phyloP scores from a whole-genome alignment of 1,140 invertebrate species.

The Tetraneura akinire region DNA sequence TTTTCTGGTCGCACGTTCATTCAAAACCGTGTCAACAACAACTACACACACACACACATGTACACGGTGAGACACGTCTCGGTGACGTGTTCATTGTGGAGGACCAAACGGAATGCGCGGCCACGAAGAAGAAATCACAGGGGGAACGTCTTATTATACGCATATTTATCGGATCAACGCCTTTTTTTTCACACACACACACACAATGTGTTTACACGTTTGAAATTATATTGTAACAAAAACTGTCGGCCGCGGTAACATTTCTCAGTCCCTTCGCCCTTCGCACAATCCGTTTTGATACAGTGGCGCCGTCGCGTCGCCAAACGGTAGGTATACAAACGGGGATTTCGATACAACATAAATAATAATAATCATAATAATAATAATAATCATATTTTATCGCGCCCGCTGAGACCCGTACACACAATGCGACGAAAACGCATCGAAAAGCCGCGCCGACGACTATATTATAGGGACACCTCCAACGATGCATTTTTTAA shows the following conservation, averaged over 20 bases:
- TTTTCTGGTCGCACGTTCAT: no score
- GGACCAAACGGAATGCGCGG: neutral
- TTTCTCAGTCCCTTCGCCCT: neutral
- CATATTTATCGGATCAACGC: constrained; percentile 22
- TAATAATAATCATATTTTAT: neutral
- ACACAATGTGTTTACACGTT: constrained; percentile 32
- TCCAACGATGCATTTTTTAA: no score
- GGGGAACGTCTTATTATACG: neutral
- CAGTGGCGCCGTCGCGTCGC: constrained; percentile 10
- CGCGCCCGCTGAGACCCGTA: no score
- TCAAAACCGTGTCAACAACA: no score
- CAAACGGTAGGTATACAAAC: neutral
- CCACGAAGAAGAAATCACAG: neutral
- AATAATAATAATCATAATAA: neutral
- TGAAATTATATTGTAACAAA: constrained; percentile 15
- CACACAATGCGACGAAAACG: no score
- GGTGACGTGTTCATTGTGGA: neutral
- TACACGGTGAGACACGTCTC: neutral
- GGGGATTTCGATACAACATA: no score
- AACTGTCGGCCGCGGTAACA: neutral
- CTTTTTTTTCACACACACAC: constrained; percentile 17
- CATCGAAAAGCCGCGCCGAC: no score
- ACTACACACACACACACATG: no score
- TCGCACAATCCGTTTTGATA: neutral
- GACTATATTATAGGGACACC: no score